Evolutionary conservation across 2,797 vertebrate genomes (phyloP).

Genomic region (Tiaroga cobitis): DNA sequence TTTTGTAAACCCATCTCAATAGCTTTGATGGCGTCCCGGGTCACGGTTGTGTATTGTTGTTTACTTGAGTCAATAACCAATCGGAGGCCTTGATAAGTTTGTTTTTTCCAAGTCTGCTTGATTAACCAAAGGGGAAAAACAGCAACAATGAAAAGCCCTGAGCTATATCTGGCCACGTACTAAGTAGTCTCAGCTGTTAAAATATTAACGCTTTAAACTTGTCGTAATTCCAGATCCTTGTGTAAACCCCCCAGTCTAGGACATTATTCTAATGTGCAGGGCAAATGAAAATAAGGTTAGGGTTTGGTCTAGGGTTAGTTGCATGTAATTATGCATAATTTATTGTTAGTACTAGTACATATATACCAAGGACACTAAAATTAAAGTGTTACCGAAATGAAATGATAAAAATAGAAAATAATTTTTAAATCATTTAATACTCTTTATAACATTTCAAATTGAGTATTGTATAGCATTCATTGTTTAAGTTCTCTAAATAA

Average conservation of each 20-base stretch:
- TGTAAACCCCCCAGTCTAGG: background rate
- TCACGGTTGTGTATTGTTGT: slow-evolving; percentile 7
- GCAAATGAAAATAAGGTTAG: background rate
- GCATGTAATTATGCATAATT: background rate
- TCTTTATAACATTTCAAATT: background rate
- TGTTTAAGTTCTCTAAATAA: background rate
- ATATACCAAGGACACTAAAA: background rate
- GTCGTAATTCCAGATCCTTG: slow-evolving; percentile 4
- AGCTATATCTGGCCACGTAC: background rate
- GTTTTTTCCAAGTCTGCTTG: background rate
- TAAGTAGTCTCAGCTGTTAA: slow-evolving; percentile 9
- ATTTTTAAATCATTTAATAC: background rate
- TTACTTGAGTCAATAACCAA: background rate
- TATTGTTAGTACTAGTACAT: background rate
- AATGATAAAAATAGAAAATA: too few relatives aligned
- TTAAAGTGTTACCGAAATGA: background rate
- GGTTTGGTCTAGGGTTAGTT: background rate
- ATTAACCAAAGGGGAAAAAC: background rate
- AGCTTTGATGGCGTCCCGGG: slow-evolving; percentile 3
- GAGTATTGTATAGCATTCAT: background rate
- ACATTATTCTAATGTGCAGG: background rate
- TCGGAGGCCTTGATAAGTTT: background rate
- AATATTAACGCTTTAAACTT: slow-evolving; percentile 28
- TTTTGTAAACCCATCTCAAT: slow-evolving; percentile 29
- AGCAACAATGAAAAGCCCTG: background rate